These are phyloP conservation scores for Ophioninae sp. DNA, from an alignment of 2,888 invertebrate species.

Conservation along the genomic window DNA sequence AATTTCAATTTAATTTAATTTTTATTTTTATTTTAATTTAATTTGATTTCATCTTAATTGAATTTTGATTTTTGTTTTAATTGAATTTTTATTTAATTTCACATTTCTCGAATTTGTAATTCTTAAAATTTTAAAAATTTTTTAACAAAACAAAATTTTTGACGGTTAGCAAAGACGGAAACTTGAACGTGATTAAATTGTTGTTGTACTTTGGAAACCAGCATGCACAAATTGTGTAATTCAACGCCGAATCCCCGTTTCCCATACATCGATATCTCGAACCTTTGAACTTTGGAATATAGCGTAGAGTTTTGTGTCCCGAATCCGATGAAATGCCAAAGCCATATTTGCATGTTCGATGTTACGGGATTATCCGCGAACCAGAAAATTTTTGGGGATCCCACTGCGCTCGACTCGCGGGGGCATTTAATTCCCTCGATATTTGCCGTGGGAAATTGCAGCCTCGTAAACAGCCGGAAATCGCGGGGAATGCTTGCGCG, in stretches of 20 bases:
- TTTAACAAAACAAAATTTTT: background rate
- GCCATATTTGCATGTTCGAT: conserved; percentile 4
- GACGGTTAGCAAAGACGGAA: too few species aligned
- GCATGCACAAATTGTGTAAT: conserved; percentile 14
- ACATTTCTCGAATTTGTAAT: too few species aligned
- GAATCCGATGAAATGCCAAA: conserved; percentile 22
- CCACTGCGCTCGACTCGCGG: background rate
- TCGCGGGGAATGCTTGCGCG: background rate
- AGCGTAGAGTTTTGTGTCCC: background rate
- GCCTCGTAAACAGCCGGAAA: background rate
- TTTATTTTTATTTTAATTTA: too few species aligned
- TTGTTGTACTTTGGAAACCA: too few species aligned
- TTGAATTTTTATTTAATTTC: too few species aligned
- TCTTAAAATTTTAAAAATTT: background rate
- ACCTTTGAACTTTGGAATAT: conserved; percentile 43
- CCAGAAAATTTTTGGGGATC: background rate
- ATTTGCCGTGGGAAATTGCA: background rate
- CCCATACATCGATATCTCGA: conserved; percentile 45
- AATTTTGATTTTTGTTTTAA: too few species aligned
- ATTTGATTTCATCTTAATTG: too few species aligned
- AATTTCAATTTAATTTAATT: too few species aligned
- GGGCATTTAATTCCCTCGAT: background rate
- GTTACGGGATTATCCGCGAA: background rate
- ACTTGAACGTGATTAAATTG: too few species aligned
- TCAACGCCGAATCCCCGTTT: conserved; percentile 12